phyloP scores from a whole-genome alignment of 1,140 invertebrate species.

The Anoplophora glabripennis region DNA sequence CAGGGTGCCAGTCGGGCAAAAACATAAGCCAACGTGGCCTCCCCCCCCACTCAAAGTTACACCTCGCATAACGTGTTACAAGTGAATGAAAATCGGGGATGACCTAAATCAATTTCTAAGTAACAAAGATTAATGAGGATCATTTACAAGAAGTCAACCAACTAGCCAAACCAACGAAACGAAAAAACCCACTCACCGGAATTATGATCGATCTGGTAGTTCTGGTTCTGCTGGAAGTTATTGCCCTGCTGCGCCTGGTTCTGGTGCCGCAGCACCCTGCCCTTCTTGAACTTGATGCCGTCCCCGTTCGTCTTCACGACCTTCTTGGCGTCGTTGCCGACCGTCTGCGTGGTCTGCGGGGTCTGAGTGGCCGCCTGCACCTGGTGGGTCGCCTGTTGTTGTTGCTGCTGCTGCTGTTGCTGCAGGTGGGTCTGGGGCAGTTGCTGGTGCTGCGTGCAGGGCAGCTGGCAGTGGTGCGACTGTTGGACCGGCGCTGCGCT shows the following conservation, averaged over 20 bases:
- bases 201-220: slow-evolving; percentile 44
- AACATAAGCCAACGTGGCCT: no score
- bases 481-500: slow-evolving; percentile 24
- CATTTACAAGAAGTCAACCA: neutral
- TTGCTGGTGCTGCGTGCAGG: slow-evolving; percentile 41
- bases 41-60: no score
- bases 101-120: no score
- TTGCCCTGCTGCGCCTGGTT: slow-evolving; percentile 29
- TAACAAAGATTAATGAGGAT: no score
- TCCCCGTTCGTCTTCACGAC: slow-evolving; percentile 40
- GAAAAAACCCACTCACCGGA: slow-evolving; percentile 30
- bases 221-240: slow-evolving; percentile 39
- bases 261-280: slow-evolving; percentile 36
- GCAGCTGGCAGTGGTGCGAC: slow-evolving; percentile 31
- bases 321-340: slow-evolving; percentile 40
- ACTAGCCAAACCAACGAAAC: neutral
- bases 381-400: slow-evolving; percentile 48
- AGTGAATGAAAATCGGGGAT: no score
- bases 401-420: slow-evolving; percentile 36
- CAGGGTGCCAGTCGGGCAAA: no score
- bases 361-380: slow-evolving; percentile 62
- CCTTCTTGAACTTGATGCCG: slow-evolving; percentile 49
- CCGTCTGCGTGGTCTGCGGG: slow-evolving; percentile 23
- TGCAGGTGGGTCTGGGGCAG: slow-evolving; percentile 29
- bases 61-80: no score